Conservation (phyloP, 1,140 invertebrate species). For the Phenacoccus solenopsis region DNA sequence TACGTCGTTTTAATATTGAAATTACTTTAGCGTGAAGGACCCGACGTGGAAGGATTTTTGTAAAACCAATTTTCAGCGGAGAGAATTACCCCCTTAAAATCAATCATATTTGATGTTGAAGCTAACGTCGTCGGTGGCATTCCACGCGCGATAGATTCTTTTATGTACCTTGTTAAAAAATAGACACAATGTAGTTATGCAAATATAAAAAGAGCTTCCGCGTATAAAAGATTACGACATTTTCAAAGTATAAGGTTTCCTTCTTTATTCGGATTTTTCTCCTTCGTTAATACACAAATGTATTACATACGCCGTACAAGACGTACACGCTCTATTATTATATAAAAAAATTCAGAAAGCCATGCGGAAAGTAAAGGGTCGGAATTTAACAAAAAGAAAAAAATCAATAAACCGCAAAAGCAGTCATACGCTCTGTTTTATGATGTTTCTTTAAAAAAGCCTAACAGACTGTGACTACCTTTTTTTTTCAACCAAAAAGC, state of each 20-base stretch:
- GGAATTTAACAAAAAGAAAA: neutral
- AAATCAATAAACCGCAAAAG: neutral
- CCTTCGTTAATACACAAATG: neutral
- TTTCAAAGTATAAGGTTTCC: neutral
- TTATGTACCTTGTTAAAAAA: neutral
- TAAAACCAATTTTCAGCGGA: no score
- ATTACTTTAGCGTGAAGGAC: no score
- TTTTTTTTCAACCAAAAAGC: no score
- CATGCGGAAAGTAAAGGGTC: neutral
- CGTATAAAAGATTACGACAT: conserved; percentile 2
- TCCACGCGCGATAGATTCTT: neutral
- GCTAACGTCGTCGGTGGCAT: no score
- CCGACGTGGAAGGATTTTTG: no score
- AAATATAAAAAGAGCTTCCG: neutral
- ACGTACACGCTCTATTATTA: neutral
- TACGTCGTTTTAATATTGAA: no score
- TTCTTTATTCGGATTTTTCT: neutral
- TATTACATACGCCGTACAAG: neutral
- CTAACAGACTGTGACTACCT: conserved; percentile 1
- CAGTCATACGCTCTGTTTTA: neutral
- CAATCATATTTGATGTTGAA: no score
- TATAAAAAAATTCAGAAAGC: neutral
- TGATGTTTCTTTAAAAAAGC: neutral
- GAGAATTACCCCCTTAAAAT: no score
- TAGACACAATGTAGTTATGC: neutral